These are phyloP conservation scores for Meghimatium bilineatum DNA, from an alignment of 2,888 invertebrate genomes.

Conservation along the genomic window DNA sequence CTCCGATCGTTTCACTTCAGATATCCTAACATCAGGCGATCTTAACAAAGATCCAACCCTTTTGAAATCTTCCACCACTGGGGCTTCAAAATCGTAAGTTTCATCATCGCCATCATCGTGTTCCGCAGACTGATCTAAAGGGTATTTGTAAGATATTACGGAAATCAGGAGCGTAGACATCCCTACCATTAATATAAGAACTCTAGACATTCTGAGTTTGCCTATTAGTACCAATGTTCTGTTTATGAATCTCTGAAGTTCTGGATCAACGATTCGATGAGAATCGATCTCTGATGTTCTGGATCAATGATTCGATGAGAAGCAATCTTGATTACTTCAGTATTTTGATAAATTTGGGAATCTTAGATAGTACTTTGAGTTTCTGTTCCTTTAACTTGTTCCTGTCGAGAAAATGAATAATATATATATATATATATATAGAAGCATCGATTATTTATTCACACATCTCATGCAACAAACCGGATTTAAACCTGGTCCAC, in stretches of 20 bases:
- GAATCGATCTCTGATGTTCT: no score
- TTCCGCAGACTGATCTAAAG: not conserved
- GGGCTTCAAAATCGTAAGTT: not conserved
- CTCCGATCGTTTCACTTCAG: not conserved
- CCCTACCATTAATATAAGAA: not conserved
- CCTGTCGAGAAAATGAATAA: no score
- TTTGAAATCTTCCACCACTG: not conserved
- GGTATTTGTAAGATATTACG: not conserved
- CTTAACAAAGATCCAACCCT: not conserved
- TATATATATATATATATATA: no score
- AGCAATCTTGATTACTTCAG: no score
- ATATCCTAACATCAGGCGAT: not conserved
- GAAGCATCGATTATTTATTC: no score
- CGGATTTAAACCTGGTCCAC: no score
- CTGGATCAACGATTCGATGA: no score
- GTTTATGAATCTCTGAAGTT: not conserved
- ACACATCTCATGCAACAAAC: no score
- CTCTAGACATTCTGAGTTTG: not conserved
- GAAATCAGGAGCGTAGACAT: not conserved
- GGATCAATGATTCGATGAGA: no score
- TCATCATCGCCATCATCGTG: not conserved
- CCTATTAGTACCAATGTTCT: not conserved
- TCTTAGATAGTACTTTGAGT: no score
- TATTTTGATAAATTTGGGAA: no score
- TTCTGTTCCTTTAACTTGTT: no score